Conservation (phyloP, 2,797 vertebrate genomes). For the Meriones psammophilus region DNA sequence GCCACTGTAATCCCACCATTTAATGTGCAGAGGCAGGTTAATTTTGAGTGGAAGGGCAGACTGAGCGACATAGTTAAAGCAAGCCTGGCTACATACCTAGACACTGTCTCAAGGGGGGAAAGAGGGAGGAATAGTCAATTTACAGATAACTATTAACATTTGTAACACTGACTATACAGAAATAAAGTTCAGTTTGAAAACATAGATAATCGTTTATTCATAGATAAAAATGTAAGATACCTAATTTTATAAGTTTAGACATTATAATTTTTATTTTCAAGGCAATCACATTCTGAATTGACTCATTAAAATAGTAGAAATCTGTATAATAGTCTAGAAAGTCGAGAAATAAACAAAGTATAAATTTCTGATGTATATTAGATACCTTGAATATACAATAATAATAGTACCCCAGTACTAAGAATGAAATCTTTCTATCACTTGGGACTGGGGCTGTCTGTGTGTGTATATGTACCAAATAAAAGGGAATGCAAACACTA, state of each 20-base stretch:
- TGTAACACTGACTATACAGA: constrained; percentile 22
- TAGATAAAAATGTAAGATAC: constrained; percentile 59
- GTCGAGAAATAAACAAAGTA: constrained; percentile 57
- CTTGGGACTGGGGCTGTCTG: not conserved
- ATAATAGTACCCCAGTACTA: not conserved
- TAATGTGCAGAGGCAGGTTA: not conserved
- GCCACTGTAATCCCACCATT: not conserved
- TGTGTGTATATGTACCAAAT: not conserved
- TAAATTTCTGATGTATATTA: constrained; percentile 20
- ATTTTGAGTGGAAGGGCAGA: not conserved
- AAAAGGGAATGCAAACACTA: not conserved
- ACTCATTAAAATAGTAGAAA: constrained; percentile 49
- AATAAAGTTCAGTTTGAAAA: constrained; percentile 26
- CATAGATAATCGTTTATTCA: not conserved
- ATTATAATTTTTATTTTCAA: constrained; percentile 67
- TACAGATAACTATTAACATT: constrained; percentile 20
- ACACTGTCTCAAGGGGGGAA: not conserved
- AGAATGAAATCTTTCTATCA: not conserved
- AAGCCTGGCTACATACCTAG: not conserved
- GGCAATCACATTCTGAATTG: constrained; percentile 45
- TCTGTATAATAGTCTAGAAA: constrained; percentile 43
- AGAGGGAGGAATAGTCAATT: not conserved
- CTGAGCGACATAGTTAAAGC: not conserved
- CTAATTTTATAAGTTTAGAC: constrained; percentile 19
- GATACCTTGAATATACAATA: not conserved